phyloP scores from a whole-genome alignment of 2,113 vertebrate genomes.

The Sakesphorus luctuosus region DNA sequence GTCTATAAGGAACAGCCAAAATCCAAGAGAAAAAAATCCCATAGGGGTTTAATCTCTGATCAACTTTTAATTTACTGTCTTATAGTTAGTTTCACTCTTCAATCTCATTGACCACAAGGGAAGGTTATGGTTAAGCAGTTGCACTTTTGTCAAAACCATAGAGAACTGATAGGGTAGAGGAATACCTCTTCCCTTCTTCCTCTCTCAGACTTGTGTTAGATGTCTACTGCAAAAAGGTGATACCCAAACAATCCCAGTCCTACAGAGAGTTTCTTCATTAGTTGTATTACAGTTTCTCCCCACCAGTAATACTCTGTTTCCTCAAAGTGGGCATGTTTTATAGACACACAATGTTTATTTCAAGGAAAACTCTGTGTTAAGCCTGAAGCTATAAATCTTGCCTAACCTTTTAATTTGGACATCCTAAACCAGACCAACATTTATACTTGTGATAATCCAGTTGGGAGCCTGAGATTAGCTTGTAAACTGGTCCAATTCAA shows the following conservation, averaged over 20 bases:
- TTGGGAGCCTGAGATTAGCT: neutral
- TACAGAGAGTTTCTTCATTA: neutral
- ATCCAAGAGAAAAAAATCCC: neutral
- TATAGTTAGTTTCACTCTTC: neutral
- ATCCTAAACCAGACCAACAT: neutral
- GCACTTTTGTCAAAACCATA: neutral
- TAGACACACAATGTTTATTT: neutral
- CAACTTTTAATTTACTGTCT: neutral
- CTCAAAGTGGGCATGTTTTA: neutral
- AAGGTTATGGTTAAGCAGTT: neutral
- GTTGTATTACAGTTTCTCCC: neutral
- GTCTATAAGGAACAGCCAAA: neutral
- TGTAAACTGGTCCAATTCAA: neutral
- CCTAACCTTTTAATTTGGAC: neutral
- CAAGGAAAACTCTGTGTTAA: neutral
- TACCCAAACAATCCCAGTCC: neutral
- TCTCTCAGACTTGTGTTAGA: neutral
- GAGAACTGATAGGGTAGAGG: neutral
- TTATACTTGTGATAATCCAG: neutral
- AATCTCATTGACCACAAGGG: neutral
- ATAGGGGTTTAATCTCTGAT: neutral
- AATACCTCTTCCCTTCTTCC: neutral
- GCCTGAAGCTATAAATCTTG: neutral
- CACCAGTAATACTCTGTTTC: neutral
- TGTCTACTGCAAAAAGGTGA: neutral